Base-by-base conservation (phyloP, 2,888 invertebrate genomes). In the Morpho achilles region DNA sequence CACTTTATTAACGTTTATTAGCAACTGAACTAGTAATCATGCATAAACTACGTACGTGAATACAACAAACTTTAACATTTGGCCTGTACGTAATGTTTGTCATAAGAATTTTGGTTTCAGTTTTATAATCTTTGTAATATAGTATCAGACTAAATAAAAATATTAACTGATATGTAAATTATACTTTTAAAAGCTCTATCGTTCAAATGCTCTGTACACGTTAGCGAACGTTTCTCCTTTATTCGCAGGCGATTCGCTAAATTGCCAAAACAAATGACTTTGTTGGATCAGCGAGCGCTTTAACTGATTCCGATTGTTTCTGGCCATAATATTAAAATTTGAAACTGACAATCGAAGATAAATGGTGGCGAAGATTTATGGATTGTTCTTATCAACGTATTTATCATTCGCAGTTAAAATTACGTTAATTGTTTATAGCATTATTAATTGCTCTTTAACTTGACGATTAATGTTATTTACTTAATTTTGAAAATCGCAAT, bases 231-330 rank as follows among this genome's bases (percentile, higher is more conserved):
- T 49, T 54, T 54, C 43, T 41, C 54, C 48, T 48, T 55, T 64
- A 64, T 59, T 62, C 52, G 56, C 57, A 56, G 64, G 60, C 62
- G 64, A 66, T 61, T 61, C 61, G 56, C 58, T 32, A 61, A 65
- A 62, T 65, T 62, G 61, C 53, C 53, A 52, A 57, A 59, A 61
- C 58, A 62, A 62, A 62, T 62, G 46, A 60, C 57, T 62, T 59
- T 46, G 50, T 56, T 42, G 50, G 59, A 44, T 55, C 55, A 49
- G 55, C 39, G 49, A 55, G 39, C 32, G 42, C 43, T 50, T 39
- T 50, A 50, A 50, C 50, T 49, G 55, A 55, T 22, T 55, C 43
- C 55, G 49, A 55, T 55, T 55, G 50, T 55, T 50, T 44, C 39
- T 39, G 39, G n/a, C 22, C 42, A 22, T n/a, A 43, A 48, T 48